phyloP scores from a whole-genome alignment of 1,140 invertebrate genomes.

The Battus philenor region DNA sequence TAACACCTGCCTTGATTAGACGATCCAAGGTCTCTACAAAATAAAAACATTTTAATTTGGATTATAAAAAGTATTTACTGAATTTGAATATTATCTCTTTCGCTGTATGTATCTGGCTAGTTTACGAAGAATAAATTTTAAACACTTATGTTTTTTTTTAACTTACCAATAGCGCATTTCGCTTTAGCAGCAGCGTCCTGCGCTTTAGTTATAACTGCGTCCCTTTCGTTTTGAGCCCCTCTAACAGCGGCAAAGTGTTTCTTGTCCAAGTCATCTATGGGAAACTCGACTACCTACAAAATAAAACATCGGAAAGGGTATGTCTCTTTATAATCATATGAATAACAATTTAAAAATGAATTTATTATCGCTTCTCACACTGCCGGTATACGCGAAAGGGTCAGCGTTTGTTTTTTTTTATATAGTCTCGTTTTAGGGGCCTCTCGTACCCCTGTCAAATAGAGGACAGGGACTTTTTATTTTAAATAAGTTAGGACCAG shows the following conservation, averaged over 20 bases:
- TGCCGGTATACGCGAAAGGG: no score
- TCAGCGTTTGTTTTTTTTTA: no score
- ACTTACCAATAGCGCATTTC: slow-evolving; percentile 58
- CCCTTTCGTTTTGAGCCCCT: slow-evolving; percentile 78
- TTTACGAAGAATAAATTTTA: no score
- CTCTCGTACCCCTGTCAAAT: no score
- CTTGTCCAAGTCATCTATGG: slow-evolving; percentile 78
- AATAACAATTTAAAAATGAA: neutral
- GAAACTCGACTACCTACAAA: slow-evolving; percentile 75
- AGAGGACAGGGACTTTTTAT: no score
- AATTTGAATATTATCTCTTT: no score
- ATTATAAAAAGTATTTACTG: neutral
- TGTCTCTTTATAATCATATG: no score
- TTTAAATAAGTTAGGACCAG: no score
- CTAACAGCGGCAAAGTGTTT: slow-evolving; percentile 74
- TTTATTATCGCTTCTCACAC: neutral
- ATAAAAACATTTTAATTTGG: neutral
- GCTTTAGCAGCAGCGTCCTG: slow-evolving; percentile 53
- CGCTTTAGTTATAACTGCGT: slow-evolving; percentile 59
- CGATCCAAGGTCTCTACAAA: slow-evolving; percentile 66
- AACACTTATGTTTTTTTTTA: no score
- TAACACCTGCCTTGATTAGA: slow-evolving; percentile 63
- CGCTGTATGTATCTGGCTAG: no score
- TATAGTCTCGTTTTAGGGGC: no score
- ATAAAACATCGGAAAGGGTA: slow-evolving; percentile 10